Conservation (phyloP, 2,797 vertebrate genomes). For the Alectoris magna region DNA sequence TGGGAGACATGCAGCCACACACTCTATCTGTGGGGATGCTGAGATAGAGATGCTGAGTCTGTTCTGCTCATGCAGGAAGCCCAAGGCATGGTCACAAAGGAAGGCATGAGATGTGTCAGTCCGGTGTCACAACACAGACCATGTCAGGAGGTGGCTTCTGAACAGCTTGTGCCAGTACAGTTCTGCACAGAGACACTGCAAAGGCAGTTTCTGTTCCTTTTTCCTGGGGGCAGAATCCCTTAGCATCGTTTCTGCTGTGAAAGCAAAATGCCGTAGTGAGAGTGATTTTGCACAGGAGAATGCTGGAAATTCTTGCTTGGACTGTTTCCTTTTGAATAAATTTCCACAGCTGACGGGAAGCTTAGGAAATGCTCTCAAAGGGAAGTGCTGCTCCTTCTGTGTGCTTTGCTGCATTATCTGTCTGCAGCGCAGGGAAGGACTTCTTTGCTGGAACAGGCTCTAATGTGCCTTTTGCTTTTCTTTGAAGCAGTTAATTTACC, state of each 20-base stretch:
- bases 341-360: neutral
- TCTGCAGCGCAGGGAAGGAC: neutral
- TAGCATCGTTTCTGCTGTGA: neutral
- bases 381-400: neutral
- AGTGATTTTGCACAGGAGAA: neutral
- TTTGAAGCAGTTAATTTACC: neutral
- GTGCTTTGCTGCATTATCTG: neutral
- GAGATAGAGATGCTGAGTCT: neutral
- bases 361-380: neutral
- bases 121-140: neutral
- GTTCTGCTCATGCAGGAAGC: neutral
- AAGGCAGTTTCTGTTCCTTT: neutral
- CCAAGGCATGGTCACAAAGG: neutral
- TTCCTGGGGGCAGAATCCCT: neutral
- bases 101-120: fast-evolving
- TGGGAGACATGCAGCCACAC: neutral
- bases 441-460: neutral
- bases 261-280: fast-evolving
- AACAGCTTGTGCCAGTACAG: neutral
- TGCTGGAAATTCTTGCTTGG: neutral
- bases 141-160: neutral
- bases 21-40: neutral
- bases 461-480: neutral
- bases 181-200: neutral
- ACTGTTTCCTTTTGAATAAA: fast-evolving